Base-by-base conservation (phyloP, 2,888 invertebrate genomes). In the Heteromyza rotundicornis region DNA sequence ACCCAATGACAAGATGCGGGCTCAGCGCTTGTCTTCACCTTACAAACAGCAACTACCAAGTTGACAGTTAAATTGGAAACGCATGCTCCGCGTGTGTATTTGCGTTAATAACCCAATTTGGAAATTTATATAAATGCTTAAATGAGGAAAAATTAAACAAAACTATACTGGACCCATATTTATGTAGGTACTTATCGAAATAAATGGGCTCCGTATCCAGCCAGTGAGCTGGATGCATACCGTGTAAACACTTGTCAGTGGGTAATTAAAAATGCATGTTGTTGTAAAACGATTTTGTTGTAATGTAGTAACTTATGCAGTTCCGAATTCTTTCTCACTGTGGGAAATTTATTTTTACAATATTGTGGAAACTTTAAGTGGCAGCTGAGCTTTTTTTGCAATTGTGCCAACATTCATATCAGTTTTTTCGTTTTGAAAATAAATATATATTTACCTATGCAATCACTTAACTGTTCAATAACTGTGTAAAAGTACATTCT, bases 301-400 rank as follows among this genome's bases (percentile, higher is more conserved):
- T 40, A 3, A 40, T 10, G n/a, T 40, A 3, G 19, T 47, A 7
- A 47, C 17, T 47, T 44, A 56, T 27, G 32, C 27, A 27, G 24
- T 44, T 60, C n/a, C 32, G 53, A 61, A 53, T 57, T 54, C 1
- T 54, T 62, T 54, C 24, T 36, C 24, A 62, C 62, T 40, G 62
- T 62, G 58, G 58, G 62, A 62, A 62, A 56, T 10, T 40, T 40
- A n/a, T 40, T 40, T 40, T 12, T 12, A 7, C 2, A 3, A 40
- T 40, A 3, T 10, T 40, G 40, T 40, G 40, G 14, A 14, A 10
- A 10, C 10, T 40, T 40, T 3, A 40, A 40, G 40, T 40, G 14
- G 40, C n/a, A 40, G 16, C 27, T 40, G 8, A 3, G 14, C 14
- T 40, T 40, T 40, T 10, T n/a, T 40, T 5, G 12, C 32, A 32